Base-by-base conservation (phyloP, 2,113 vertebrate species). In the Eolophus roseicapilla region DNA sequence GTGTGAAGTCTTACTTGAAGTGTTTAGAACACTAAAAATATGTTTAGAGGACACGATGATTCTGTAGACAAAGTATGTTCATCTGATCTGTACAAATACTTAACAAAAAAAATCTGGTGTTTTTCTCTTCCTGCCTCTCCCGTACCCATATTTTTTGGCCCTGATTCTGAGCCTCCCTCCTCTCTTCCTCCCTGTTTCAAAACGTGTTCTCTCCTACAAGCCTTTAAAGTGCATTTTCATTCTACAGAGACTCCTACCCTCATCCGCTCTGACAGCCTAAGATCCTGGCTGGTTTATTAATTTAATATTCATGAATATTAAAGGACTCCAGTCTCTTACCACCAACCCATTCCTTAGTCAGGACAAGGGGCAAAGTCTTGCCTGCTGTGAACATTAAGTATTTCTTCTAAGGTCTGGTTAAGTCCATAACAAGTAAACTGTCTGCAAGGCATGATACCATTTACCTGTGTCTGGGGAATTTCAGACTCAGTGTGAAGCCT, bases 301-400 rank as follows among this genome's bases (percentile, higher is more conserved):
- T 85, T 92, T 92, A 87, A 90, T 93, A 95, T 88, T 92, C 46
- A 92, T 93, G 47, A 95, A 73, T 83, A 74, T 80, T 62, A 88
- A 88, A 83, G 29, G 27, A 12, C 63, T 90, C 27, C 52, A 82
- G 44, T 47, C 29, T 88, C 28, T 79, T 75, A 59, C 62, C 46
- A 85, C n/a, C 70, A 93, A 25, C 50, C 27, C 76, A 10, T 80
- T 95, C 78, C 49, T 92, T 88, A 59, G 44, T 73, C 68, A 95
- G 80, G 76, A 88, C 68, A 95, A 96, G 68, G 59, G 71, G 71
- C 79, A 76, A 92, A 88, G n/a, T 82, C 82, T 68, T 88, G 67
- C 82, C 75, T 96, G 79, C 88, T 96, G 86, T 92, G 86, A 88
- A 69, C 80, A 74, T 91, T 65, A 90, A 88, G n/a, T 57, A 89